Evolutionary conservation across 2,888 invertebrate genomes (phyloP), one percentile per base, ranked within the genome.

Genomic region (Aphidius colemani): DNA sequence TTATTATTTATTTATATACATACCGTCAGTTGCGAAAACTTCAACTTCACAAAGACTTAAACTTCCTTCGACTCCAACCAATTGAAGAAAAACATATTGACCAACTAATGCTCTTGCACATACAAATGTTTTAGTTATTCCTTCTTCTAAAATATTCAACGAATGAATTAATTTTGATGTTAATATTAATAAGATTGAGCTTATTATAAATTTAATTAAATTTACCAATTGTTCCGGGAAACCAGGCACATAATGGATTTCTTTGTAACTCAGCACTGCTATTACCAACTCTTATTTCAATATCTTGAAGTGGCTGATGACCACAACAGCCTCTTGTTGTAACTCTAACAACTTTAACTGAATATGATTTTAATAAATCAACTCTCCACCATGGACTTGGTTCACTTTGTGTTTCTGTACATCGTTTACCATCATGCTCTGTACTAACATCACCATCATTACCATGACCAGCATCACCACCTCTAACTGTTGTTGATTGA

Each of bases 381-480:
- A 95, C 95, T 73, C 91, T 90, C 95, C 95, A 96, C 94, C 95
- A 96, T 0, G 95, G 95, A 30, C 94, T 94, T 0, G 92, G 90
- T 77, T 96, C 95, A 66, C 91, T 88, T 78, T 92, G 91, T 0
- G 95, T 96, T 84, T 95, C 95, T 0, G 94, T 93, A 81, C 96
- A 96, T 67, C 92, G 85, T 78, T 92, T 90, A 10, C 93, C 94
- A 73, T 95, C 95, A 76, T 95, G 94, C 66, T 94, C 92, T 46
- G 93, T 89, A 67, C 90, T 89, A 71, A 86, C 86, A 79, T 94
- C 93, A 2, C 95, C 96, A 76, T 95, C 95, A 77, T 95, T 95
- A 10, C 94, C 95, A 78, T 92, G 94, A 60, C 87, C 86, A 0
- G 94, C 91, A 6, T 88, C 88, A 1, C 95, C 95, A 2, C 93